Base-by-base conservation (phyloP, 1,140 invertebrate species). In the Apocrypta bakeri region DNA sequence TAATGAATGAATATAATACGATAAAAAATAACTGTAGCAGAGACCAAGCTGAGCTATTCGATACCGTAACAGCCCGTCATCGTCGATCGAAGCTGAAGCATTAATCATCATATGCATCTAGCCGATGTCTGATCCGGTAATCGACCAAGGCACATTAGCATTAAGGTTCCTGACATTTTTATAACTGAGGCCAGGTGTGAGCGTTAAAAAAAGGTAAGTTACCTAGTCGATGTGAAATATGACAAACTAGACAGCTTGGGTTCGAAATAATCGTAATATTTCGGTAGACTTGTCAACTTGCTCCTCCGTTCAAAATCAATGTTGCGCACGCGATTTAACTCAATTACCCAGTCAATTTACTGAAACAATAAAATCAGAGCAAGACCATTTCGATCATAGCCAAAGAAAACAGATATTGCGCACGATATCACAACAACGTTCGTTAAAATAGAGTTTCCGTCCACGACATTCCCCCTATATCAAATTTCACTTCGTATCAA, bases 21-120 rank as follows among this genome's bases (percentile, higher is more conserved):
- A n/a, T 7, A 56, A 56, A 56, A 56, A 56, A 17, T 21, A 56
- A 56, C 48, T 56, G 48, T 6, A 17, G 3, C 3, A 4, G 21
- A 56, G 42, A 48, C 42, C 1, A 17, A 17, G 14, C 14, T 1
- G 1, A 48, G 21, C 48, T 7, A 4, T 4, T 3, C 17, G 17
- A 56, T 3, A 56, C n/a, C 48, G 48, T 7, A 56, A 56, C 48
- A 17, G 17, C 48, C 0, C 48, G 48, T 56, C 48, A 17, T n/a
- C 48, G 48, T 42, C 25, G n/a, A 0, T 27, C 27, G 17, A 75
- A 37, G 61, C 24, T 31, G n/a, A 24, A 82, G 42, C 73, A 82
- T 82, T 82, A 82, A 82, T 82, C 81, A 82, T 71, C 17, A 29
- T n/a, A n/a, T n/a, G n/a, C n/a, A 64, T 27, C 64, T 71, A 76